Percentiles rank a stretch among this genome's conserved stretches.
Conservation (phyloP, 2,888 invertebrate genomes). For the Folsomia manolachei region DNA sequence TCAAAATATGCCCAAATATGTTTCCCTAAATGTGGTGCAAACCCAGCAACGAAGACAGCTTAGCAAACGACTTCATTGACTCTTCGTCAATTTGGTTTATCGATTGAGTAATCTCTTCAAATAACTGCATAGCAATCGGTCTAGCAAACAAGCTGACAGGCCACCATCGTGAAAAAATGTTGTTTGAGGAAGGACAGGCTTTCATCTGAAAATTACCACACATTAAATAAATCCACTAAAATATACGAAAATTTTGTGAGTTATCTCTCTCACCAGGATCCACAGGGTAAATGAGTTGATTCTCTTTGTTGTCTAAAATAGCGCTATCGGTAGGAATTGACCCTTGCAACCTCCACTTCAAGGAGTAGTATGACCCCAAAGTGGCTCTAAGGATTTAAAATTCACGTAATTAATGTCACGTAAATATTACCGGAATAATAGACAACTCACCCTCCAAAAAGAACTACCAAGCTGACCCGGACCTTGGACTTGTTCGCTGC, state of each 20-base stretch:
- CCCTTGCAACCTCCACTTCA: neutral
- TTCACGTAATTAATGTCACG: neutral
- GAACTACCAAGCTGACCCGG: neutral
- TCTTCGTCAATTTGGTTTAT: slow-evolving; percentile 26
- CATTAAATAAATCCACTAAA: neutral
- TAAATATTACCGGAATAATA: neutral
- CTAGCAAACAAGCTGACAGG: slow-evolving; percentile 17
- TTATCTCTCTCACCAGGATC: slow-evolving; percentile 35
- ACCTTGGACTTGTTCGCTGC: neutral
- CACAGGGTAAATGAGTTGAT: slow-evolving; percentile 20
- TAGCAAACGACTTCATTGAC: slow-evolving; percentile 26
- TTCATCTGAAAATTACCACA: slow-evolving; percentile 15
- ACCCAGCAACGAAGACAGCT: slow-evolving; percentile 28
- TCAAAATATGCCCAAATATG: neutral
- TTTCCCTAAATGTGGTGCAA: too few relatives aligned
- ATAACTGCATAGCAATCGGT: slow-evolving; percentile 28
- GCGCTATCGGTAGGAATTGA: neutral
- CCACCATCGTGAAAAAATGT: slow-evolving; percentile 15
- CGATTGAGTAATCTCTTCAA: slow-evolving; percentile 25
- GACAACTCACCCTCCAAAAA: neutral
- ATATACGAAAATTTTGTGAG: neutral
- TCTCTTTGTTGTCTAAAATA: neutral
- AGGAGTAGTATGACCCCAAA: neutral
- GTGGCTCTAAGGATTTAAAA: neutral
- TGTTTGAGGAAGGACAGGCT: slow-evolving; percentile 24